Evolutionary conservation across 2,888 invertebrate species (phyloP).

Genomic region (Drosophila koepferae): DNA sequence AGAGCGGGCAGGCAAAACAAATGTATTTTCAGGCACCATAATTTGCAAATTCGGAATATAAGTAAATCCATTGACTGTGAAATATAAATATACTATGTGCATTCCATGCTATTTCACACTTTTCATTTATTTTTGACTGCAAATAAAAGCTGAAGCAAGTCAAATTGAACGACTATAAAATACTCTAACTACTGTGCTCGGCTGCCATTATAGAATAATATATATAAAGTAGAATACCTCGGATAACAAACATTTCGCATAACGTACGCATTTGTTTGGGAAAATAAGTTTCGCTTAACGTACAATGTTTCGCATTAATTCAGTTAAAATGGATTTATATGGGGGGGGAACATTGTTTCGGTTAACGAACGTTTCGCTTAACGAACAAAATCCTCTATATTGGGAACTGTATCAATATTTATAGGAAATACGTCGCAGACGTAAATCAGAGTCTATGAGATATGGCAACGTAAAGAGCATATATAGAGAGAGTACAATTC

Average conservation of each 20-base stretch:
- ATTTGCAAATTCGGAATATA: not conserved
- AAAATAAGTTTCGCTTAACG: too few species aligned
- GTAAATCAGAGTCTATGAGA: too few species aligned
- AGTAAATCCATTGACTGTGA: not conserved
- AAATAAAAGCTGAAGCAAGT: not conserved
- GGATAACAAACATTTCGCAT: too few species aligned
- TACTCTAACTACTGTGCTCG: not conserved
- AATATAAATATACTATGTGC: not conserved
- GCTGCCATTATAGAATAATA: not conserved
- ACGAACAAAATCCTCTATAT: not conserved
- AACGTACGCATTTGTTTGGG: too few species aligned
- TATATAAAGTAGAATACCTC: too few species aligned
- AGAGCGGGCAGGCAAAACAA: constrained; percentile 8
- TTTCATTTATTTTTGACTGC: not conserved
- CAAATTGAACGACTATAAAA: not conserved
- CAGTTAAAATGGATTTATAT: too few species aligned
- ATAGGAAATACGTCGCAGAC: not conserved
- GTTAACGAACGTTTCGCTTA: too few species aligned
- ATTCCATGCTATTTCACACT: not conserved
- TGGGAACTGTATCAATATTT: not conserved
- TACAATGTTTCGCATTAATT: too few species aligned
- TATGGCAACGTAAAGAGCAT: too few species aligned
- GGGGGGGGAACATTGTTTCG: too few species aligned
- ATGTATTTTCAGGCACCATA: not conserved
- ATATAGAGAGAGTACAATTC: too few species aligned